phyloP scores from a whole-genome alignment of 2,113 vertebrate genomes.

The Formicarius rufipectus region DNA sequence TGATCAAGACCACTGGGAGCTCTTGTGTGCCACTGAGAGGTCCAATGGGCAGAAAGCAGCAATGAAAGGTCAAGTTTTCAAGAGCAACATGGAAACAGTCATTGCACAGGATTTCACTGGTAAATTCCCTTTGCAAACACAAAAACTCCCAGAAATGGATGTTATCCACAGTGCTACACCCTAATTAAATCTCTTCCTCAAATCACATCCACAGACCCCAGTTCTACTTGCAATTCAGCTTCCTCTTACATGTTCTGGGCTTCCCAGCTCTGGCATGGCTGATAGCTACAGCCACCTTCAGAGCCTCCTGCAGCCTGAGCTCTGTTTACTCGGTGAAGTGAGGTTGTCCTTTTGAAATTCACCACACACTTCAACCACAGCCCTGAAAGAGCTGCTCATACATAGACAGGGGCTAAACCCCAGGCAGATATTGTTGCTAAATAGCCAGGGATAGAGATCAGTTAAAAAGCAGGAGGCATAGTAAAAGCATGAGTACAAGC shows the following conservation, averaged over 20 bases:
- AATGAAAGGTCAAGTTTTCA: neutral
- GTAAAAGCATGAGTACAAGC: neutral
- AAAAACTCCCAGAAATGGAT: neutral
- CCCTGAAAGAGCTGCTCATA: neutral
- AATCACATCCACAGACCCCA: neutral
- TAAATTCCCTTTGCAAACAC: neutral
- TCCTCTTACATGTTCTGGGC: neutral
- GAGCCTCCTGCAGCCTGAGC: neutral
- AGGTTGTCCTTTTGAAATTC: neutral
- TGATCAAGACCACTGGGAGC: neutral
- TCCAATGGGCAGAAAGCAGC: neutral
- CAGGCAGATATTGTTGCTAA: neutral
- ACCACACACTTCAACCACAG: neutral
- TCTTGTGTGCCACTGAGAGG: neutral
- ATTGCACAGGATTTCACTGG: neutral
- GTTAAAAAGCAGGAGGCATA: neutral
- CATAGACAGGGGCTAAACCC: neutral
- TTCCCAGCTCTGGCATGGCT: neutral
- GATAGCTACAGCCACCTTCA: neutral
- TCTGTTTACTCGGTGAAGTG: neutral
- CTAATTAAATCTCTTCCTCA: neutral
- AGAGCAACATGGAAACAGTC: neutral
- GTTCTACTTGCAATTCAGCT: neutral
- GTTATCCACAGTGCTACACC: accelerated
- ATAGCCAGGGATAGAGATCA: neutral